Evolutionary conservation across 2,113 vertebrate genomes (phyloP), one percentile per base, ranked within the genome.

Genomic region (Burhinus oedicnemus): DNA sequence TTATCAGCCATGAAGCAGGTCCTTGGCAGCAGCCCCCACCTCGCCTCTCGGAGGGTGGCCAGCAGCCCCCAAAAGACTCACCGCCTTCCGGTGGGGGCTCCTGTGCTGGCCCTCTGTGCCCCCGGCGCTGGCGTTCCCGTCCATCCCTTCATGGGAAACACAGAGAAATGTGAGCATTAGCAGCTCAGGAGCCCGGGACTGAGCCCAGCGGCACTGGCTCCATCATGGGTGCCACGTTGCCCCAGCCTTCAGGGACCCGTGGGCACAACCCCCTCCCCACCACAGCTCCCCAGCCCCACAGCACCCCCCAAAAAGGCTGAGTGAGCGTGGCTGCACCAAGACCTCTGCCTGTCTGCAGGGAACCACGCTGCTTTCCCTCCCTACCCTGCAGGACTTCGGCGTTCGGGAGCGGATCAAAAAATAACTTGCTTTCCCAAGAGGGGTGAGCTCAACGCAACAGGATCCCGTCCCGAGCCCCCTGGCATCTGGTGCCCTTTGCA

Each of bases 131-230:
- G 97, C 89, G 65, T 97, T 98, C 71, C 94, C 90, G 70, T 98
- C 99, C 98, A 98, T 99, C 84, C 74, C 97, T 98, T 93, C 29
- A 57, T 77, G 97, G 95, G 93, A 98, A 97, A 98, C 7, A 84
- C 47, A 69, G 83, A 88, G 66, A 88, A 71, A 45, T 0, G 1
- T 22, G 44, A 57, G 11, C 3, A 13, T 92, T 74, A 86, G 38
- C 60, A 60, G 11, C 0, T 5, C 57, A 38, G 60, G 36, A 94
- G 44, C 21, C 18, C 2, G 1, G 42, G 29, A 40, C 57, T 36
- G 55, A 78, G 68, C 47, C 38, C 78, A 86, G 89, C 5, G 26
- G 27, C 32, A 21, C 49, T 12, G 2, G 34, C 10, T 9, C n/a
- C 72, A 29, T 16, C 7, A 2, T 15, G 54, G 11, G n/a, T 54